Conservation (phyloP, 2,888 invertebrate genomes). For the Agrotis puta region DNA sequence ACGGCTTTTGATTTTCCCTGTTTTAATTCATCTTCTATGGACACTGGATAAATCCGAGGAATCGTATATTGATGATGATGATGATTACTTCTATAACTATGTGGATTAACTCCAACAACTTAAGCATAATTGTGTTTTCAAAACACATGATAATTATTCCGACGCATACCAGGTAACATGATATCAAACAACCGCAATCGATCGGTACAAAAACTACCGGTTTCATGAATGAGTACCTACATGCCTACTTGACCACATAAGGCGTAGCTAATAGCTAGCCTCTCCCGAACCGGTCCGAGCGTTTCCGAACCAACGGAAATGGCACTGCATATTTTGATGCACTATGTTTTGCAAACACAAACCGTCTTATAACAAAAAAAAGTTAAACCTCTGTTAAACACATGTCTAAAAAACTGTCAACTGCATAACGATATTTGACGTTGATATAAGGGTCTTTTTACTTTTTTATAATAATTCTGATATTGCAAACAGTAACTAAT, state of each 20-base stretch:
- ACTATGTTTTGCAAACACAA: slow-evolving; percentile 44
- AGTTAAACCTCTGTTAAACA: too few relatives aligned
- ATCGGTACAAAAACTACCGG: slow-evolving; percentile 31
- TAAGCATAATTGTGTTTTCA: too few relatives aligned
- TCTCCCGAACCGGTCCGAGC: slow-evolving; percentile 32
- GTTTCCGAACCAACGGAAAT: slow-evolving; percentile 41
- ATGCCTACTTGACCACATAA: slow-evolving; percentile 36
- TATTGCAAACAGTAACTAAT: too few relatives aligned
- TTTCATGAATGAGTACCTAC: slow-evolving; percentile 9
- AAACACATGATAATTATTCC: not conserved
- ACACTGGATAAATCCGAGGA: not conserved
- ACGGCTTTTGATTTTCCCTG: not conserved
- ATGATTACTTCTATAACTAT: too few relatives aligned
- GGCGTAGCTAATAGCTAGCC: slow-evolving; percentile 29
- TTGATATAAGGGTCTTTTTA: too few relatives aligned
- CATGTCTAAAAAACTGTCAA: too few relatives aligned
- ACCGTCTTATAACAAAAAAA: too few relatives aligned
- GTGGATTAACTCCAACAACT: not conserved
- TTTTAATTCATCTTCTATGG: not conserved
- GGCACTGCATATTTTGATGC: slow-evolving; percentile 35
- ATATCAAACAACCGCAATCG: slow-evolving; percentile 14
- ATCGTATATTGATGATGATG: not conserved
- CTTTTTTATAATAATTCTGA: too few relatives aligned
- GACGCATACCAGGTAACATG: not conserved
- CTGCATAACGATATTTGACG: too few relatives aligned